A percentile compares a stretch with the other conserved stretches of the same genome.
These are phyloP conservation scores for Patiria pectinifera DNA, from an alignment of 53 echinoderm and acorn worm genomes.

Conservation along the genomic window DNA sequence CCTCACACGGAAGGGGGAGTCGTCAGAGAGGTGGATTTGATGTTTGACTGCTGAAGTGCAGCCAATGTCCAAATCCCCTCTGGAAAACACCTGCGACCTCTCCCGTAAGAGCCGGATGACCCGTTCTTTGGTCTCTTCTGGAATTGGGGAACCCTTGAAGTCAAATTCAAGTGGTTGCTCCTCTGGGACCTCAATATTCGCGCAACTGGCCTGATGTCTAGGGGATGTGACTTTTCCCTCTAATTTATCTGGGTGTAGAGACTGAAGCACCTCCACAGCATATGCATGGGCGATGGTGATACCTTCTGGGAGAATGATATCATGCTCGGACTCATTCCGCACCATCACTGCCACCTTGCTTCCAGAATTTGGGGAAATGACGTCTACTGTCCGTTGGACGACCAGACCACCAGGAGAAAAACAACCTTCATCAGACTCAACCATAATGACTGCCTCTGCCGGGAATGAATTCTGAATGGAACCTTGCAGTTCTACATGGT, in stretches of 20 bases:
- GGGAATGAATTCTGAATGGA: too few relatives aligned
- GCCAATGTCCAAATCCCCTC: too few relatives aligned
- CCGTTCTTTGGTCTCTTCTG: conserved; percentile 21
- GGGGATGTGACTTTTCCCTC: too few relatives aligned
- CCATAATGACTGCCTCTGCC: too few relatives aligned
- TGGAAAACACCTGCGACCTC: background rate
- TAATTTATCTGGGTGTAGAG: too few relatives aligned
- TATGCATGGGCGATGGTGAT: conserved; percentile 31
- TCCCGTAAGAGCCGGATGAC: background rate
- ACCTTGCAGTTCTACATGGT: conserved; percentile 6
- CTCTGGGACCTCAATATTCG: background rate
- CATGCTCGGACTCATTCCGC: conserved; percentile 39
- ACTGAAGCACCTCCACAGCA: conserved; percentile 6
- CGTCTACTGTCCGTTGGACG: too few relatives aligned
- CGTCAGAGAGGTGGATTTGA: conserved; percentile 33
- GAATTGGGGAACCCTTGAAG: conserved; percentile 60
- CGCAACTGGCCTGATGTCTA: too few relatives aligned
- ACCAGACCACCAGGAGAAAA: too few relatives aligned
- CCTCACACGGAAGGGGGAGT: conserved; percentile 62
- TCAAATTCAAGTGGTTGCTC: conserved; percentile 3
- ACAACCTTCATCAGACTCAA: too few relatives aligned
- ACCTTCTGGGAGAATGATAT: conserved; percentile 46
- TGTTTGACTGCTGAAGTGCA: background rate
- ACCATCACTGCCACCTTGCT: too few relatives aligned
- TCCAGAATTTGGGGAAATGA: background rate